phyloP scores from a whole-genome alignment of 1,140 invertebrate species.

The Camponotus vicinus region DNA sequence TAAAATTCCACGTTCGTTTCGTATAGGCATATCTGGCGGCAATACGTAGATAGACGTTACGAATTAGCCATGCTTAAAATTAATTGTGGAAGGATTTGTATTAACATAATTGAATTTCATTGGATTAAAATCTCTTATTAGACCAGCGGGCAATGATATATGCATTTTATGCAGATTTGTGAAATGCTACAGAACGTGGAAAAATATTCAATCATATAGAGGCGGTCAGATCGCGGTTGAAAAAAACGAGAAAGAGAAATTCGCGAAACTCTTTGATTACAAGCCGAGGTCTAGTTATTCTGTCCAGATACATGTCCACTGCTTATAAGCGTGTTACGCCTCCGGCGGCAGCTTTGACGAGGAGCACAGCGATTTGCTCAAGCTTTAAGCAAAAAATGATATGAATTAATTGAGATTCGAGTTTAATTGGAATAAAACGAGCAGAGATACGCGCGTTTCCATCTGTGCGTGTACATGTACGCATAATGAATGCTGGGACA shows the following conservation, averaged over 20 bases:
- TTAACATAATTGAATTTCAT: conserved; percentile 55
- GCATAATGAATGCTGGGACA: conserved; percentile 31
- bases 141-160: conserved; percentile 19
- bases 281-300: conserved; percentile 44
- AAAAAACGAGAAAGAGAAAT: conserved; percentile 33
- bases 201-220: conserved; percentile 50
- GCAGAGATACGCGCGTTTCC: conserved; percentile 35
- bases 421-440: conserved; percentile 58
- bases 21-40: not conserved
- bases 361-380: conserved; percentile 24
- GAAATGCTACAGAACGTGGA: conserved; percentile 29
- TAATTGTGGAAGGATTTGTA: conserved; percentile 29
- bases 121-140: conserved; percentile 57
- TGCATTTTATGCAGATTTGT: conserved; percentile 49
- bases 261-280: conserved; percentile 50
- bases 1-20: conserved; percentile 37
- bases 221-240: conserved; percentile 21
- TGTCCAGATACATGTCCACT: conserved; percentile 38
- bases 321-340: conserved; percentile 53
- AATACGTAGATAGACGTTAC: not conserved
- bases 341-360: conserved; percentile 50
- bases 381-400: conserved; percentile 52
- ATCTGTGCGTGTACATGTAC: not conserved
- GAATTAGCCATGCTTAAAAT: conserved; percentile 4
- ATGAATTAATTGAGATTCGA: conserved; percentile 57